Base-by-base conservation (phyloP, 2,888 invertebrate genomes). In the Deilephila elpenor region DNA sequence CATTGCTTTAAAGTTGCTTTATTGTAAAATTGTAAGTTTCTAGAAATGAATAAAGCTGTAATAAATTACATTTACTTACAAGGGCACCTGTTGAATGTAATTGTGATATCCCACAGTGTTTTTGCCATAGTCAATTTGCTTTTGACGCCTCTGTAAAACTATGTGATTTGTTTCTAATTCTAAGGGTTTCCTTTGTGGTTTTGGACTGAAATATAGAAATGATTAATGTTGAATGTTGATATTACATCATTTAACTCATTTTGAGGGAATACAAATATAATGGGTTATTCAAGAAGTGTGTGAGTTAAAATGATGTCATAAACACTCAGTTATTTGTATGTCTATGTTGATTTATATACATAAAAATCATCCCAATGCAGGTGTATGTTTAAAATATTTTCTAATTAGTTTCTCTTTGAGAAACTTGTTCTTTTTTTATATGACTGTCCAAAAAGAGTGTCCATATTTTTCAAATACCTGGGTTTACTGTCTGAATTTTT, bases 91-190 rank as follows among this genome's bases (percentile, higher is more conserved):
- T 80, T 95, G 93, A 14, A 95, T 84, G 81, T 98, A 99, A 89
- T 96, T 96, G 80, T 97, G 96, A 88, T 99, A 99, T 60, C 98
- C 98, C 78, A 97, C 91, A 44, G 99, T 99, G 85, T 98, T 98
- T 92, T 98, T 99, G 17, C 99, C 99, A 93, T 98, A 99, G 89
- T 98, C 98, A 83, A 99, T 97, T 92, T 98, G 98, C 90, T 99
- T 99, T 86, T 98, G 98, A 62, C 99, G 95, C 77, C 99, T 96
- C 60, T 95, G 93, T 75, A 99, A 91, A 34, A 97, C 89, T 5
- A 85, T 92, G 20, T 96, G 95, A 92, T 99, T 97, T 8, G 96
- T 96, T 91, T 98, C 98, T 51, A 93, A 84, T 79, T 96, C 95
- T 56, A 86, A 61, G 19, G 80, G 80, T 75, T 87, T 89, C 74